Evolutionary conservation across 2,113 vertebrate species (phyloP).

Genomic region (Oxygymnocypris stewartii): DNA sequence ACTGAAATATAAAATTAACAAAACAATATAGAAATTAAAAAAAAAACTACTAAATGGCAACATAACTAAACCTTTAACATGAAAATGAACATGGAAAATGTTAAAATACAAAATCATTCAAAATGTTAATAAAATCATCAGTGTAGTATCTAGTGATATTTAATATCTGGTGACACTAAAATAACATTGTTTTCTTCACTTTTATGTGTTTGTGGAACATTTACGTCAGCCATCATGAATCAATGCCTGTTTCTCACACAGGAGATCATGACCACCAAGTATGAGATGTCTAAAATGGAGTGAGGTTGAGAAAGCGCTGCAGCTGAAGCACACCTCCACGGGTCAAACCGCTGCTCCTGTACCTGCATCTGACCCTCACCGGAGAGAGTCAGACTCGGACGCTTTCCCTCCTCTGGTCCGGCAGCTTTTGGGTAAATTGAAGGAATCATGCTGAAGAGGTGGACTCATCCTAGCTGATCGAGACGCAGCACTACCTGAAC

Average conservation of each 20-base stretch:
- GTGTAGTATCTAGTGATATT: background rate
- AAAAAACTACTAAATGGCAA: no score
- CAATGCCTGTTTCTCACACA: conserved; percentile 48
- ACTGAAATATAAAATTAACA: no score
- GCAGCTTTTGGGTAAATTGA: no score
- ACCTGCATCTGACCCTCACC: background rate
- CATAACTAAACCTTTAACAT: background rate
- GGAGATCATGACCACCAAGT: conserved; percentile 91
- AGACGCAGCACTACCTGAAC: conserved; percentile 11
- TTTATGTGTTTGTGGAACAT: background rate
- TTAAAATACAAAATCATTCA: background rate
- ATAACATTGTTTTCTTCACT: background rate
- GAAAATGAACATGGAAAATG: background rate
- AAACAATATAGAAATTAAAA: background rate
- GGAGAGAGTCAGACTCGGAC: background rate
- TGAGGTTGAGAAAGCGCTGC: conserved; percentile 56
- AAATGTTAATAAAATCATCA: background rate
- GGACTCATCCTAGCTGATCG: background rate
- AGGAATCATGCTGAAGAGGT: no score
- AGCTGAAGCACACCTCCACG: background rate
- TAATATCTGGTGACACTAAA: background rate
- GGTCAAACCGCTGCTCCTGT: background rate
- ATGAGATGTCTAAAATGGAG: conserved; percentile 88
- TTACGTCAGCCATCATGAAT: background rate
- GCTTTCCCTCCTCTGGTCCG: background rate